These are phyloP conservation scores for Alethe castanea DNA, from an alignment of 2,113 vertebrate genomes.

Conservation along the genomic window DNA sequence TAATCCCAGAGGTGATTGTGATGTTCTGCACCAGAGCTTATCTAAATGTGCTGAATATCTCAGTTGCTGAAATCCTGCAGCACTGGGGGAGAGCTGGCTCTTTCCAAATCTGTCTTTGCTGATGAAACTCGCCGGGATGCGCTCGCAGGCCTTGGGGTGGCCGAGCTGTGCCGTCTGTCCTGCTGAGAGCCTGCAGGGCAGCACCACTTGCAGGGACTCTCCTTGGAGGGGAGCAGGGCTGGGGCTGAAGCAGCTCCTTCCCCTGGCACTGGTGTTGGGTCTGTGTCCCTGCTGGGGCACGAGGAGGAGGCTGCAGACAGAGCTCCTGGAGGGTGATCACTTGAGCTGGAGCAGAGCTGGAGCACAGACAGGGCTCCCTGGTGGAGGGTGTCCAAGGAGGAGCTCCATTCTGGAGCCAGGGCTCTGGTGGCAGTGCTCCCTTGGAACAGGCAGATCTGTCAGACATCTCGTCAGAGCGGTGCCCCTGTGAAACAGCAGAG, in stretches of 20 bases:
- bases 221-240: neutral
- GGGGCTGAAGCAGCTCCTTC: neutral
- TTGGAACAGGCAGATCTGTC: constrained; percentile 1
- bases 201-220: neutral
- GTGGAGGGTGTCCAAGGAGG: neutral
- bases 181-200: constrained; percentile 4
- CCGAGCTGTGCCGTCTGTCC: neutral
- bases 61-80: neutral
- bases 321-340: neutral
- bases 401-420: neutral
- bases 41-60: neutral
- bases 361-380: neutral
- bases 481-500: neutral
- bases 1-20: neutral
- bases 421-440: neutral
- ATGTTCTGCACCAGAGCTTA: constrained; percentile 15
- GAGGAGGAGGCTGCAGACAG: neutral
- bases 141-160: neutral
- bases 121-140: neutral
- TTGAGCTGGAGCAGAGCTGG: neutral
- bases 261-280: neutral
- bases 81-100: neutral
- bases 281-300: neutral
- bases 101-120: neutral
- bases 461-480: neutral